Base-by-base conservation (phyloP, 2,113 vertebrate genomes). In the Apteryx owenii region DNA sequence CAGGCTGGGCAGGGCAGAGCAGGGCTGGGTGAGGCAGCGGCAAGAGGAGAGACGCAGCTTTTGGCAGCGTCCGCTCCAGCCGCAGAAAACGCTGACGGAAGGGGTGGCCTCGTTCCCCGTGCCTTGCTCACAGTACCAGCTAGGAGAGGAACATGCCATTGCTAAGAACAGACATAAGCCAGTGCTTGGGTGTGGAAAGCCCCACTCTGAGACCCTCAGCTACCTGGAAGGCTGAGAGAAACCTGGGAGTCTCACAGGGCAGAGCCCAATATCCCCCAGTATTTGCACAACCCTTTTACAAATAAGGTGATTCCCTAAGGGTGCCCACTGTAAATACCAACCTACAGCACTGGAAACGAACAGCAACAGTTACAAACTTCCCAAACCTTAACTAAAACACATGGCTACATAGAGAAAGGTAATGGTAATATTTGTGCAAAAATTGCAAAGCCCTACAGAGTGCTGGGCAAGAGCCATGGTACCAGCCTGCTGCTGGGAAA, bases 71-170 rank as follows among this genome's bases (percentile, higher is more conserved):
- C 65, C 79, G 38, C 66, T 82, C 7, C 58, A 40, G 33, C 1
- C 58, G 54, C 22, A 21, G 40, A 50, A 48, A 2, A 38, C 2
- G 40, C 65, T 84, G 68, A 65, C 0, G 0, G 50, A 87, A 48
- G 33, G 75, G 23, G 2, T 5, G 21, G 54, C 69, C 36, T 60
- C 1, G 0, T 50, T 79, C 1, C 62, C 85, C 4, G 13, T 3
- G 18, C 54, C 64, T 77, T 62, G 69, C 88, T 84, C 69, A 38
- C 40, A 51, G 25, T 58, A 51, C 21, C 81, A 46, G 33, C 68
- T 42, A 68, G 28, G 53, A 72, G 21, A 88, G 38, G 13, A 68
- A 11, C 0, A 0, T 33, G 42, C 11, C 56, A 5, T 6, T 42
- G 50, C 81, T 86, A 61, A 70, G 42, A 64, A 7, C 19, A 50